Conservation (phyloP, 2,113 vertebrate species). For the Psammodynastes pulverulentus region DNA sequence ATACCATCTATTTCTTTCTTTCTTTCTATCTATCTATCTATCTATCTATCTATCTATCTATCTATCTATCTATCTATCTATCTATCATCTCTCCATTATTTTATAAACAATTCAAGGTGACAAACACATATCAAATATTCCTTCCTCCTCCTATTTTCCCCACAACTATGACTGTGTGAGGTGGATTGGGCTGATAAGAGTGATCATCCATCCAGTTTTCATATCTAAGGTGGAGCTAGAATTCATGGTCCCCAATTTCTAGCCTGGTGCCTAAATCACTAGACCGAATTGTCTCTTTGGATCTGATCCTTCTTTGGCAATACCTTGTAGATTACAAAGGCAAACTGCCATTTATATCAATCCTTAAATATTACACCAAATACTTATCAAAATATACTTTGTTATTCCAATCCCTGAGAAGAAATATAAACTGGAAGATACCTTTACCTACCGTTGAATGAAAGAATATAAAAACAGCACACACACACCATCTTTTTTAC, state of each 20-base stretch:
- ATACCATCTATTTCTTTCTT: no score
- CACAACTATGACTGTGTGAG: no score
- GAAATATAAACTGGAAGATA: background rate
- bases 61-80: no score
- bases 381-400: slow-evolving; percentile 44
- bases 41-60: no score
- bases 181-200: no score
- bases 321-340: slow-evolving; percentile 45
- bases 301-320: slow-evolving; percentile 20
- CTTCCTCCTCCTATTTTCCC: no score
- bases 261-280: no score
- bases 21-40: slow-evolving; percentile 1
- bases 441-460: background rate
- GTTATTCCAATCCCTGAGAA: slow-evolving; percentile 12
- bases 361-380: slow-evolving; percentile 51
- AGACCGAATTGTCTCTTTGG: slow-evolving; percentile 19
- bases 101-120: no score
- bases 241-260: no score
- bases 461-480: background rate
- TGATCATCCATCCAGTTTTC: no score
- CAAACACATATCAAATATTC: background rate
- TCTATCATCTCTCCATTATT: no score
- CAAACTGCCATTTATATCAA: slow-evolving; percentile 54
- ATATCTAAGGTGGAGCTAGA: no score
- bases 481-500: background rate